phyloP scores from a whole-genome alignment of 2,888 invertebrate genomes.

The Patella ulyssiponensis region DNA sequence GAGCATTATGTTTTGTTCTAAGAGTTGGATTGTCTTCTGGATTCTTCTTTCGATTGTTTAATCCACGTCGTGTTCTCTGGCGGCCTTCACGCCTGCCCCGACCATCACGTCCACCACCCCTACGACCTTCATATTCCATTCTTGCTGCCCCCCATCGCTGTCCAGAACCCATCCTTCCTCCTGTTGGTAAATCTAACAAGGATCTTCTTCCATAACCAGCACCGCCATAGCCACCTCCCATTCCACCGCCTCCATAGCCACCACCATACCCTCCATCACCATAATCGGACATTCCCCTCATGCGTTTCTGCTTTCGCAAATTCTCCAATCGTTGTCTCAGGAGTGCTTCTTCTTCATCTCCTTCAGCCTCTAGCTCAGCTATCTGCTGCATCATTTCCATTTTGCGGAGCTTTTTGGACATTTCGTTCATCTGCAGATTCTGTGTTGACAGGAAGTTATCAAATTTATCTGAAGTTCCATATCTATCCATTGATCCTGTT shows the following conservation, averaged over 20 bases:
- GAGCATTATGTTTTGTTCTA: background rate
- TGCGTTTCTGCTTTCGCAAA: background rate
- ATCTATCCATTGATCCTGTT: background rate
- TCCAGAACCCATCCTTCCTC: background rate
- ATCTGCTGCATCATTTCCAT: constrained; percentile 13
- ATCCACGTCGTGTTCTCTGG: background rate
- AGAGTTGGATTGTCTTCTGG: background rate
- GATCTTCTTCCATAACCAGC: background rate
- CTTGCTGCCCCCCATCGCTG: background rate
- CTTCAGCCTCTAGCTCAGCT: constrained; percentile 1
- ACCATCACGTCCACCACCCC: background rate
- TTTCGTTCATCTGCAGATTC: background rate
- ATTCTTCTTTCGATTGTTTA: background rate
- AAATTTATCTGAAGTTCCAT: background rate
- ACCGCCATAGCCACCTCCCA: background rate
- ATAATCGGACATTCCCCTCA: background rate
- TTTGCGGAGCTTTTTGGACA: constrained; percentile 10
- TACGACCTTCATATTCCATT: background rate
- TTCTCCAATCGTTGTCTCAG: background rate
- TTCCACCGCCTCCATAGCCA: background rate
- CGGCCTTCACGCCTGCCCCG: background rate
- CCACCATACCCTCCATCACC: background rate
- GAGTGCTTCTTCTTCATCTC: background rate
- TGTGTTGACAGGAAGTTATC: constrained; percentile 3
- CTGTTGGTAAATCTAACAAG: too few relatives aligned